Evolutionary conservation across 2,797 vertebrate species (phyloP), one percentile per base, ranked within the genome.

Genomic region (Typhlichthys eigenmanni): DNA sequence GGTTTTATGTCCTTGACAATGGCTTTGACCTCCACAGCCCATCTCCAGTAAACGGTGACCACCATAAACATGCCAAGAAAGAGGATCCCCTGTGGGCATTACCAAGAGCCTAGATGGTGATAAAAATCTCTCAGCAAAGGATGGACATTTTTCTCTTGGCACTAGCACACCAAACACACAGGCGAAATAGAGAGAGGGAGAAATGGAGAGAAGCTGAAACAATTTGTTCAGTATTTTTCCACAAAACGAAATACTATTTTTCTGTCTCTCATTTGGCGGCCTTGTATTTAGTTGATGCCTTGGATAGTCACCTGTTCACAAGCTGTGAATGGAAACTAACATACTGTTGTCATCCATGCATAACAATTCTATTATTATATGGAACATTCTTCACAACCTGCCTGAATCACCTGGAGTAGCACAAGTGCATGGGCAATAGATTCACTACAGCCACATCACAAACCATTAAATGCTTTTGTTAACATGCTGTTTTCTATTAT

Each of bases 1-100:
- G 78, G 68, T 86, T 86, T 86, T 85, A 86, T 88, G 81, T 86
- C 87, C 86, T 89, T 85, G 83, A 86, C 72, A 85, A 89, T 88
- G 85, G 88, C 86, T 90, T 86, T 91, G 88, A 90, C 88, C 88
- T 89, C 82, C 72, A 78, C 72, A 79, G 79, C 75, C 81, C 59
- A 66, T 86, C 76, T 81, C 71, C 78, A 61, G 85, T 85, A 88
- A 90, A 87, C 77, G 84, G 84, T 89, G 81, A 88, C 86, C 86
- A 83, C 83, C 71, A 72, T 73, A 76, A 82, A 82, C 83, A 85
- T 82, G 87, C 87, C 88, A 91, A 87, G 88, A 80, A 76, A 88
- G 74, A 80, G 53, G 47, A 74, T 78, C 79, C 81, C 80, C 73
- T 24, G 66, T 81, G 81, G 81, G 58, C 51, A 54, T 69, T 88